Evolutionary conservation across 2,797 vertebrate genomes (phyloP).

Genomic region (Mormyrops attenuatus): DNA sequence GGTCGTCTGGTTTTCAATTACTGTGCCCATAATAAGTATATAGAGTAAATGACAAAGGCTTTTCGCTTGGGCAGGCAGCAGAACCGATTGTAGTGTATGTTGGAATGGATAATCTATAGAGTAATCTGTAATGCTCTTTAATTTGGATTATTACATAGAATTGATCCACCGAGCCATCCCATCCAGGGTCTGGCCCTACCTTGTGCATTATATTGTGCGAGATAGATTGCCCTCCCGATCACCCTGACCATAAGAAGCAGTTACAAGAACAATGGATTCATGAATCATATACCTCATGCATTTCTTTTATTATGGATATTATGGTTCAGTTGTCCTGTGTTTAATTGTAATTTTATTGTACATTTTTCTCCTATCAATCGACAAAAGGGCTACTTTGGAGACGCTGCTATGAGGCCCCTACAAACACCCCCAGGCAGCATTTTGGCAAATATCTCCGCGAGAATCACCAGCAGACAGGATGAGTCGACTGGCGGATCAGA

Average conservation of each 20-base stretch:
- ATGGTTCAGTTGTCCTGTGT: background rate
- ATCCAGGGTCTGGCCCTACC: background rate
- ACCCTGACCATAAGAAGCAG: background rate
- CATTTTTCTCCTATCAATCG: background rate
- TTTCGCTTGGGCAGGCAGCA: background rate
- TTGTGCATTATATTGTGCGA: background rate
- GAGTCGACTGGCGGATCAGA: background rate
- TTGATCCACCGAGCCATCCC: background rate
- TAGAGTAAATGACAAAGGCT: background rate
- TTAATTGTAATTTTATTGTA: background rate
- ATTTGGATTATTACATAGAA: background rate
- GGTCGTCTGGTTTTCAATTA: background rate
- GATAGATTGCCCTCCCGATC: background rate
- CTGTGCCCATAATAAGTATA: background rate
- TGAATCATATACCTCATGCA: background rate
- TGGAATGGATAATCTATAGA: background rate
- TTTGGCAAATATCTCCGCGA: background rate
- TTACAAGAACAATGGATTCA: background rate
- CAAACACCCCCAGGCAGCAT: background rate
- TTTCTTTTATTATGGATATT: background rate
- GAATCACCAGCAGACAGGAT: background rate
- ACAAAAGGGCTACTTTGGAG: background rate
- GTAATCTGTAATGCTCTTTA: background rate
- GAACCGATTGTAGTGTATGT: background rate
- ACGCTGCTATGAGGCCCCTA: background rate